Percentiles rank a stretch among this genome's conserved stretches.
These are phyloP conservation scores for Phycodurus eques DNA, from an alignment of 2,113 vertebrate genomes.

Conservation along the genomic window DNA sequence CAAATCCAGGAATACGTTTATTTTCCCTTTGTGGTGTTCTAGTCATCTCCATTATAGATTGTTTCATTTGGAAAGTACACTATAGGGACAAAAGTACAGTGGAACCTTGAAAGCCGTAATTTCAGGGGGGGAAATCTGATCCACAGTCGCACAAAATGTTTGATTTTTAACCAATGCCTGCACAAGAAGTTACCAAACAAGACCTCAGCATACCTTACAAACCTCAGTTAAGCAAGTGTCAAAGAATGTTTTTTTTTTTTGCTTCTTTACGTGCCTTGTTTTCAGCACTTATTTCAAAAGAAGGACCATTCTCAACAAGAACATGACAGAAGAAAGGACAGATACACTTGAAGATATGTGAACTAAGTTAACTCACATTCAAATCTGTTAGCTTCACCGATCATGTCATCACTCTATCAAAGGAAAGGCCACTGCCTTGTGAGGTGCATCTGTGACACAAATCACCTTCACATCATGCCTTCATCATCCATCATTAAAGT, in stretches of 20 bases:
- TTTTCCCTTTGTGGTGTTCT: not conserved
- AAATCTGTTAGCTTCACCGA: too few relatives aligned
- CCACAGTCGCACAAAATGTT: not conserved
- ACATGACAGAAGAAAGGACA: too few relatives aligned
- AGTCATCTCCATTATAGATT: not conserved
- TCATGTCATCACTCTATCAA: too few relatives aligned
- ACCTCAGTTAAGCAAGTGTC: not conserved
- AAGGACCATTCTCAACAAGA: too few relatives aligned
- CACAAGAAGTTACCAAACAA: not conserved
- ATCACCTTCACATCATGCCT: too few relatives aligned
- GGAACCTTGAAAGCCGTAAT: not conserved
- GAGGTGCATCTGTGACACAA: too few relatives aligned
- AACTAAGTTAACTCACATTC: too few relatives aligned
- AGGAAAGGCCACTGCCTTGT: too few relatives aligned
- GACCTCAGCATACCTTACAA: not conserved
- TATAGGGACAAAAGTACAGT: not conserved
- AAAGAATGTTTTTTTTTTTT: not conserved
- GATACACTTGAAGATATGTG: too few relatives aligned
- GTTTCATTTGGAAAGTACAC: not conserved
- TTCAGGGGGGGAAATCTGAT: not conserved
- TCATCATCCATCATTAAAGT: too few relatives aligned
- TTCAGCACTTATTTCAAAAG: too few relatives aligned
- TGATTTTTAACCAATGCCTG: not conserved
- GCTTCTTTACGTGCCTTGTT: not conserved
- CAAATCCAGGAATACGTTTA: not conserved